Evolutionary conservation across 64 coral and sea anemone genomes (phyloP), one percentile per base, ranked within the genome.

Genomic region (Hydrozoanthus tunicans): DNA sequence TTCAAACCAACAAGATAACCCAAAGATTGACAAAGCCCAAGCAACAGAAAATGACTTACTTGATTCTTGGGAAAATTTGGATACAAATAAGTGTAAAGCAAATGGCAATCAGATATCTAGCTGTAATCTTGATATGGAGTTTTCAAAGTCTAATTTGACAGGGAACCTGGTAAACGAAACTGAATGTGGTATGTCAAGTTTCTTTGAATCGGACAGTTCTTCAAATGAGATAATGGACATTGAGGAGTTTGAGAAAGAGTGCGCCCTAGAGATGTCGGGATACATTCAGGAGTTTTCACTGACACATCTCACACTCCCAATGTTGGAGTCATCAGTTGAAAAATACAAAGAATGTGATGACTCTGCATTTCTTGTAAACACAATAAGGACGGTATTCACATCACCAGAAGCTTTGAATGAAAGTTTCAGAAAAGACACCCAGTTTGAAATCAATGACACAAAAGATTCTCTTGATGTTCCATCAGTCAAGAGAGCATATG

Each of bases 321-420:
- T 96, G 94, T 56, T 99, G 6, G 73, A 99, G 56, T 96, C 94
- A 17, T 94, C 94, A 6, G 78, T 96, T 59, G 57, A 85, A 59
- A 99, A 99, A 64, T 99, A 99, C 58, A 91, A 94, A 59, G 77
- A 92, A 6, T 96, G 94, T 55, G 79, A 93, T 76, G 97, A 99
- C 17, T 56, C 92, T 4, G 83, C 97, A 70, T 99, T 99, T 90
- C 89, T 99, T 73, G 54, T 96, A 9, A 99, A 99, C 32, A 99
- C 97, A n/a, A 94, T 99, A 88, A 81, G 97, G 80, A 99, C 97
- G 67, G 97, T 99, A 12, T 99, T 99, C 67, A 90, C 94, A 59
- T 90, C 90, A 73, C 84, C 91, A 54, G 83, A 99, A 89, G 97
- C 97, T 67, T 81, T 99, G 6, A 99, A 99, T 99, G 94, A 95